phyloP scores from a whole-genome alignment of 2,113 vertebrate species.

The Coptodon rendalli region DNA sequence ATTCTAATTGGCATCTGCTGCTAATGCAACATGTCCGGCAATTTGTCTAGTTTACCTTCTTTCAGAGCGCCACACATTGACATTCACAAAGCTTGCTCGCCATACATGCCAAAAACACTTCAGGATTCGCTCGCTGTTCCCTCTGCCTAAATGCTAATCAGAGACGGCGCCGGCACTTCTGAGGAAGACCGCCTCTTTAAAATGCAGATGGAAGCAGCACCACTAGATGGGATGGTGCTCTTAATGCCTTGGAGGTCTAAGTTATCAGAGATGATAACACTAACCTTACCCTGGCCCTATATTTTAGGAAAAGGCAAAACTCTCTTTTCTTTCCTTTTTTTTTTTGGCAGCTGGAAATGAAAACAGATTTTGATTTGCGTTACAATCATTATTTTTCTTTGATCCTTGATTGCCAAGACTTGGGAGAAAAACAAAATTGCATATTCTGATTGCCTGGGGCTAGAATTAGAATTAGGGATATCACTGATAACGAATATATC shows the following conservation, averaged over 20 bases:
- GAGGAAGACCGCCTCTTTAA: slow-evolving; percentile 52
- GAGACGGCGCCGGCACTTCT: slow-evolving; percentile 27
- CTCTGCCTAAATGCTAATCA: slow-evolving; percentile 61
- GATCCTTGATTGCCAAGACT: neutral
- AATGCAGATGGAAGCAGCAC: slow-evolving; percentile 52
- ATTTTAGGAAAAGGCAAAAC: neutral
- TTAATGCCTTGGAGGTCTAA: neutral
- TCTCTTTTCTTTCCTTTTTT: neutral
- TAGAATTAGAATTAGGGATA: neutral
- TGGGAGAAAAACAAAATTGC: neutral
- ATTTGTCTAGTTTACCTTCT: slow-evolving; percentile 38
- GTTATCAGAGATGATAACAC: neutral
- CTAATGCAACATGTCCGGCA: slow-evolving; percentile 50
- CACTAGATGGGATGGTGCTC: slow-evolving; percentile 15
- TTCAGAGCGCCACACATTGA: slow-evolving; percentile 36
- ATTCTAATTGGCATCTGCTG: slow-evolving; percentile 28
- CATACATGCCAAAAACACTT: slow-evolving; percentile 43
- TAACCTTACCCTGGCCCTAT: neutral
- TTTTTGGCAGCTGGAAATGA: neutral
- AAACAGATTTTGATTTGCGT: neutral
- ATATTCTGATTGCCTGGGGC: neutral
- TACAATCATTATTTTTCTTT: neutral
- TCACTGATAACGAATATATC: neutral
- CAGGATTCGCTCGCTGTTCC: slow-evolving; percentile 40
- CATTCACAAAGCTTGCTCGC: slow-evolving; percentile 36